Evolutionary conservation across 2,888 invertebrate genomes (phyloP), one percentile per base, ranked within the genome.

Genomic region (Andrena dorsata): DNA sequence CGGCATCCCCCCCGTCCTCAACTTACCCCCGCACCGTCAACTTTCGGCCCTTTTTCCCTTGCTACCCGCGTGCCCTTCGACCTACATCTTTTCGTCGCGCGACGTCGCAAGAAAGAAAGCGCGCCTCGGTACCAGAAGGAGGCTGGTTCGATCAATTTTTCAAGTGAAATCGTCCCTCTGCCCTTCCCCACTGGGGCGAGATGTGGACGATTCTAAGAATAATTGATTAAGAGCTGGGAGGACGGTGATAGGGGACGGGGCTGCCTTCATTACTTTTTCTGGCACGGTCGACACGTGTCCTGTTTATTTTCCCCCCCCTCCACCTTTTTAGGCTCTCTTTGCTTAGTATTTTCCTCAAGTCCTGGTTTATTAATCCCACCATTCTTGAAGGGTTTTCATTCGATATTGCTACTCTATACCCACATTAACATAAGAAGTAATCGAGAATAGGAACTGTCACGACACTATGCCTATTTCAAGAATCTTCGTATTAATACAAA

Each of bases 131-230:
- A 13, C n/a, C 13, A 60, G 7, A 13, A 49, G 61, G 16, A 71
- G 66, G 51, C 32, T 49, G 64, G 53, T n/a, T 71, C 73, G 83
- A 86, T 86, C 79, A 86, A 88, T 89, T 89, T 89, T 88, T 86
- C 84, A 84, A 81, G 79, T 80, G 75, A 65, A 83, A 84, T 81
- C 76, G 69, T 64, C 74, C 73, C 72, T 6, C 56, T 13, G 10
- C 35, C 60, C 20, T 53, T 61, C 35, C 28, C 63, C n/a, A 4
- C 28, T 30, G 71, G 64, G 58, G 10, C 26, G 30, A 49, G 76
- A 63, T 32, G 76, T 23, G 58, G 53, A 61, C 35, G 76, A 74
- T 76, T 76, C 71, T 63, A 78, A 80, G 76, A 86, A 80, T 86
- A 84, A 86, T 80, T 82, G 80, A 86, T 84, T 84, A 79, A 84